Percentiles rank a stretch among this genome's conserved stretches.
phyloP scores from a whole-genome alignment of 2,797 vertebrate species.

The Catharus ustulatus region DNA sequence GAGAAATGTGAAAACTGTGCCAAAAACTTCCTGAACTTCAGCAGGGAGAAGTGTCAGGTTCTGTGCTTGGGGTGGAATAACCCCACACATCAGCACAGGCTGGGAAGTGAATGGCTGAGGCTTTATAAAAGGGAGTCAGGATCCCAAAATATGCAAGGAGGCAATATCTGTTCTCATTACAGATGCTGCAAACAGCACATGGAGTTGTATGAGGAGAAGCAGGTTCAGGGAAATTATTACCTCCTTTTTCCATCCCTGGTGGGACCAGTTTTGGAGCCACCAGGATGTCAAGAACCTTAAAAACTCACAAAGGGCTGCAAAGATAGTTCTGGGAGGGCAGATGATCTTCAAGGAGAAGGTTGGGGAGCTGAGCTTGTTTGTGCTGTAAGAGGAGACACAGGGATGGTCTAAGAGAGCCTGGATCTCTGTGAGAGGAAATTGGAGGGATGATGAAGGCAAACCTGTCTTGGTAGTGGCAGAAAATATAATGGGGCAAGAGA shows the following conservation, averaged over 20 bases:
- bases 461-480: not conserved
- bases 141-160: not conserved
- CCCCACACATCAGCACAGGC: not conserved
- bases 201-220: not conserved
- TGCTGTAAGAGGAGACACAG: not conserved
- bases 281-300: not conserved
- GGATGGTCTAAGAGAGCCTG: not conserved
- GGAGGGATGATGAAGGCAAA: not conserved
- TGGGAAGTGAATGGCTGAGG: not conserved
- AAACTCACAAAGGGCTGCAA: not conserved
- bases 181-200: not conserved
- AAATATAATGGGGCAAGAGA: not conserved
- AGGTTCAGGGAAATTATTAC: not conserved
- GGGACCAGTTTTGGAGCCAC: not conserved
- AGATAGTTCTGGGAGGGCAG: not conserved
- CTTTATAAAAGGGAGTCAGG: not conserved
- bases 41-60: not conserved
- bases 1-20: not conserved
- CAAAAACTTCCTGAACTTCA: not conserved
- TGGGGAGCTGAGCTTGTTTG: not conserved
- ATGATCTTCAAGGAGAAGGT: not conserved
- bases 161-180: not conserved
- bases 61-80: not conserved
- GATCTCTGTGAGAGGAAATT: not conserved
- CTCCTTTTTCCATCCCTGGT: not conserved